Evolutionary conservation across 2,113 vertebrate species (phyloP).

Genomic region (Corythornis madagascariensis): DNA sequence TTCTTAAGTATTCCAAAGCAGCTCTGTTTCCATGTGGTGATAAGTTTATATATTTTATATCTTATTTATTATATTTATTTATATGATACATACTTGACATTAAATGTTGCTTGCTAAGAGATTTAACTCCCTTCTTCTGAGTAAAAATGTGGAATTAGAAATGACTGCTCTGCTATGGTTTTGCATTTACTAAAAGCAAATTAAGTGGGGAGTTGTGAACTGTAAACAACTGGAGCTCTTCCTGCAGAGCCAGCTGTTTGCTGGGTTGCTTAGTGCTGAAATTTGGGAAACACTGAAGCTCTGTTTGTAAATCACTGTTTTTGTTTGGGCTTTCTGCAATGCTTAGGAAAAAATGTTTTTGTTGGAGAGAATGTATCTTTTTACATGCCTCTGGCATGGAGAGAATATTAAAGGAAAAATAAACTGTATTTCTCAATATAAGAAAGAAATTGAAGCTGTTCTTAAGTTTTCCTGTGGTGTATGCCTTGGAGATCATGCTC

Average conservation of each 20-base stretch:
- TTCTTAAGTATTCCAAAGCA: background rate
- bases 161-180: background rate
- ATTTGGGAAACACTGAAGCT: background rate
- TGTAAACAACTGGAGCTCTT: slow-evolving; percentile 26
- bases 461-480: background rate
- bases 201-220: background rate
- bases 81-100: background rate
- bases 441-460: background rate
- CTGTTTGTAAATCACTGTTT: slow-evolving; percentile 30
- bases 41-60: background rate
- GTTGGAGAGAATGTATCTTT: background rate
- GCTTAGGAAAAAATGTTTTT: slow-evolving; percentile 16
- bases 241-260: slow-evolving; percentile 17
- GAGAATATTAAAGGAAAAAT: background rate
- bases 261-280: background rate
- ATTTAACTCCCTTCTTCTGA: background rate
- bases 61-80: background rate
- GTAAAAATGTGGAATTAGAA: background rate
- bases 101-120: background rate
- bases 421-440: background rate
- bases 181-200: background rate
- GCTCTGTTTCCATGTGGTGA: background rate
- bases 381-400: background rate
- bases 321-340: background rate
- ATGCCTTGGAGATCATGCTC: background rate